Base-by-base conservation (phyloP, 2,888 invertebrate genomes). In the Ethmia dodecea region DNA sequence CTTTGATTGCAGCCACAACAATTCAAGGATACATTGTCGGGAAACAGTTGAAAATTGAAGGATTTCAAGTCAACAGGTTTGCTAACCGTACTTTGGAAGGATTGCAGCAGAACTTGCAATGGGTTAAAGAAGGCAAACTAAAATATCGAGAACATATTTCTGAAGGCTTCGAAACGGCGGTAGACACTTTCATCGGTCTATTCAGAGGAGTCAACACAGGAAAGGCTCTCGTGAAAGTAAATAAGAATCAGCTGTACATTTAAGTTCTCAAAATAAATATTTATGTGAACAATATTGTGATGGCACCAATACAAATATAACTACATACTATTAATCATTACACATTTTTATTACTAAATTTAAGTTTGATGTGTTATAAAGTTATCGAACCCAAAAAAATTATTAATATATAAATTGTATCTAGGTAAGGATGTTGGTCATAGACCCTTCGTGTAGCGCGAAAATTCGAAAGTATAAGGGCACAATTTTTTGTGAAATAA, bases 81-180 rank as follows among this genome's bases (percentile, higher is more conserved):
- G 45, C 51, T 1, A 70, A 87, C 15, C 80, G 88, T 18, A 90
- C 87, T 73, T 52, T 66, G 28, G 90, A 91, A 64, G 92, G 90
- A 3, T 79, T 91, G 11, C 46, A 67, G 10, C 86, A 91, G 55
- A 90, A 92, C 61, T 51, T 88, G 24, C 57, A 88, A 49, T 91
- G 90, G 90, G 83, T 92, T 28, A 69, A 81, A 42, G 88, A 90
- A 78, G 92, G 91, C 13, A 92, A 91, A 61, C 56, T 94, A 2
- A 88, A 89, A 51, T 90, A 89, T 54, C 76, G 71, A 36, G 93
- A 93, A 70, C 90, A 91, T 1, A 57, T 90, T 2, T 89, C 88
- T 0, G 71, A 89, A 24, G 33, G 33, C 8, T 33, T 33, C 16
- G 33, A 91, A 42, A 89, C 89, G 37, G 87, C 90, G 66, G 87